phyloP scores from a whole-genome alignment of 2,797 vertebrate genomes.

The Falco berigora region DNA sequence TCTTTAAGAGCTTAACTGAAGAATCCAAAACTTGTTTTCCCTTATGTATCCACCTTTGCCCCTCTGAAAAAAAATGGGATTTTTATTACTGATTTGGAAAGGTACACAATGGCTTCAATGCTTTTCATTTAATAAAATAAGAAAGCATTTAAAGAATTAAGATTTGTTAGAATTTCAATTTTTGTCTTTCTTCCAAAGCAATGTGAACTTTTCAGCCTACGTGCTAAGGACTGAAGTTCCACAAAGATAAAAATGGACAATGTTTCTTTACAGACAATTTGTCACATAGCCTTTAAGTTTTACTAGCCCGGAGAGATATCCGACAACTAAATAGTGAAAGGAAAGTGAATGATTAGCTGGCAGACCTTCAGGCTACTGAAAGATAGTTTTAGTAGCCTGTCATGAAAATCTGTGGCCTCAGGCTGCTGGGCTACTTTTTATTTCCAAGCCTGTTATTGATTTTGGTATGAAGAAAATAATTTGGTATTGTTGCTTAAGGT shows the following conservation, averaged over 20 bases:
- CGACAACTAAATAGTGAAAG: slow-evolving; percentile 60
- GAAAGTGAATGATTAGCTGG: slow-evolving; percentile 67
- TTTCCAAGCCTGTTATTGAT: slow-evolving; percentile 77
- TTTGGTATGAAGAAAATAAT: slow-evolving; percentile 76
- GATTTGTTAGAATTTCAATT: background rate
- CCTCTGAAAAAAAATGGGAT: background rate
- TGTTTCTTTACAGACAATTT: slow-evolving; percentile 53
- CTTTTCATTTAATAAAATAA: background rate
- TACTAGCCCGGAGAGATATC: slow-evolving; percentile 67
- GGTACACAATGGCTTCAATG: background rate
- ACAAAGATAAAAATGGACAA: slow-evolving; percentile 38
- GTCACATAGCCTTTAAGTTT: slow-evolving; percentile 66
- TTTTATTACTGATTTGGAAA: background rate
- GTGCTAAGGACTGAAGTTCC: background rate
- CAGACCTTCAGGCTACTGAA: slow-evolving; percentile 64
- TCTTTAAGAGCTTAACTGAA: background rate
- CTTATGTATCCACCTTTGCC: background rate
- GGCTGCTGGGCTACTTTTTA: slow-evolving; percentile 69
- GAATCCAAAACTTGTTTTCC: background rate
- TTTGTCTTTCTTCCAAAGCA: background rate
- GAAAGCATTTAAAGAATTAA: background rate
- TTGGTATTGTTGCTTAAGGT: slow-evolving; percentile 76
- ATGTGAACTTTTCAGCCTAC: background rate
- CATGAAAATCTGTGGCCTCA: slow-evolving; percentile 73
- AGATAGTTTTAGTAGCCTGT: slow-evolving; percentile 75